A percentile compares a stretch with the other conserved stretches of the same genome.
Evolutionary conservation across 2,113 vertebrate species (phyloP).

Genomic region (Oncorhynchus masou): DNA sequence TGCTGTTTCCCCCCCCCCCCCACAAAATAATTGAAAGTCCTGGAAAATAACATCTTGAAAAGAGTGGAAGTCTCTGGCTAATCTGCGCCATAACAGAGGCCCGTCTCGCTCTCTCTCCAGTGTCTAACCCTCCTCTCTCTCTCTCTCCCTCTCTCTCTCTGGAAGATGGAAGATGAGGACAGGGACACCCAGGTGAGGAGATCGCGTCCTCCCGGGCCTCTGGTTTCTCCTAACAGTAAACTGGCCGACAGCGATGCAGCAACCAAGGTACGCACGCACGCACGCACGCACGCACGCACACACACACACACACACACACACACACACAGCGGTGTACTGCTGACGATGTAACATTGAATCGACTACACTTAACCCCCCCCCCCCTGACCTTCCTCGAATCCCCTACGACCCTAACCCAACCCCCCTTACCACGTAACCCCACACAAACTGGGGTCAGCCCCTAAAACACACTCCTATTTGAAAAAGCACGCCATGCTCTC

Average conservation of each 20-base stretch:
- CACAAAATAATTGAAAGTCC: too few species aligned
- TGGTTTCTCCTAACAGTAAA: slow-evolving; percentile 60
- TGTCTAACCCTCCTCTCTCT: slow-evolving; percentile 10
- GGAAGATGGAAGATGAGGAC: slow-evolving; percentile 55
- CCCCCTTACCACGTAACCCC: not conserved
- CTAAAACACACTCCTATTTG: not conserved
- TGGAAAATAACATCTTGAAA: too few species aligned
- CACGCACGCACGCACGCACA: not conserved
- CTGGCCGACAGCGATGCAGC: slow-evolving; percentile 52
- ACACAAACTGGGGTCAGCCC: not conserved
- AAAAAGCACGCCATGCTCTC: not conserved
- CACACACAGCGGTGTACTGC: not conserved
- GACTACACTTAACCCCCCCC: too few species aligned
- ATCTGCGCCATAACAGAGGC: not conserved
- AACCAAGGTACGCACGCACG: slow-evolving; percentile 74
- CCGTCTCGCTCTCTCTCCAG: slow-evolving; percentile 5
- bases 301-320: not conserved
- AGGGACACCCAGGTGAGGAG: slow-evolving; percentile 67
- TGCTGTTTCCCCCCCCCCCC: too few species aligned
- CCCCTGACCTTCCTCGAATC: not conserved
- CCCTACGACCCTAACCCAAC: not conserved
- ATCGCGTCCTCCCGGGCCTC: slow-evolving; percentile 45
- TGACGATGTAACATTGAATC: too few species aligned
- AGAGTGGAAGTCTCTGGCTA: too few species aligned
- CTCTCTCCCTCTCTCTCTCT: not conserved